Base-by-base conservation (phyloP, 2,797 vertebrate species). In the Arctocebus calabarensis region DNA sequence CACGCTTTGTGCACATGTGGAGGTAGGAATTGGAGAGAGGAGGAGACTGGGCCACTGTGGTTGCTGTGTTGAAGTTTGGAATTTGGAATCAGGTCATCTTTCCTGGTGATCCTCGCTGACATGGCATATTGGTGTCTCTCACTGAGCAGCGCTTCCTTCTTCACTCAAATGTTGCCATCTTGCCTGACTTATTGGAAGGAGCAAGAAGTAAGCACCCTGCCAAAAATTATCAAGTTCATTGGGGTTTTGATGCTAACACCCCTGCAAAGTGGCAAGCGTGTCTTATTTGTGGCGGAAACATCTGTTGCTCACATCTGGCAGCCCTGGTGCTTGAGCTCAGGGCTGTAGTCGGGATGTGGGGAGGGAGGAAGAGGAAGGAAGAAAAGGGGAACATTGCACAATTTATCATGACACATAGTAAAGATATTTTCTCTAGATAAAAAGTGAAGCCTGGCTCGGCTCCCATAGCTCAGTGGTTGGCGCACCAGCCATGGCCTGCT, bases 181-280 rank as follows among this genome's bases (percentile, higher is more conserved):
- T 82, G 70, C n/a, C 43, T 45, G 84, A 29, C 68, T 85, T 43
- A 7, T 2, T n/a, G 87, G 45, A 91, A 92, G 81, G 71, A 93
- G 43, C 40, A 13, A 0, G 9, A 25, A 37, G 61, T 8, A 78
- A 83, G 45, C 2, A 13, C 2, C 10, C n/a, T 57, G 83, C 83
- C 68, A 10, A 27, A 55, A 73, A 52, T 27, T n/a, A 59, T 22
- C 74, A 55, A 43, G 59, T 64, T 86, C 64, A 32, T 29, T 9
- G 29, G 40, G 32, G 27, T 19, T 73, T 62, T 84, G 83, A 27
- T 23, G 86, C 37, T 68, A 3, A 78, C 52, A 8, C 8, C n/a
- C 52, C 62, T 59, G 83, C 40, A 23, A 82, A 57, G 48, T 29
- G 43, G 40, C 12, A 20, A 12, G 32, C 48, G 82, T 14, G 16